Evolutionary conservation across 1,140 invertebrate genomes (phyloP).

Genomic region (Helicoverpa armigera): DNA sequence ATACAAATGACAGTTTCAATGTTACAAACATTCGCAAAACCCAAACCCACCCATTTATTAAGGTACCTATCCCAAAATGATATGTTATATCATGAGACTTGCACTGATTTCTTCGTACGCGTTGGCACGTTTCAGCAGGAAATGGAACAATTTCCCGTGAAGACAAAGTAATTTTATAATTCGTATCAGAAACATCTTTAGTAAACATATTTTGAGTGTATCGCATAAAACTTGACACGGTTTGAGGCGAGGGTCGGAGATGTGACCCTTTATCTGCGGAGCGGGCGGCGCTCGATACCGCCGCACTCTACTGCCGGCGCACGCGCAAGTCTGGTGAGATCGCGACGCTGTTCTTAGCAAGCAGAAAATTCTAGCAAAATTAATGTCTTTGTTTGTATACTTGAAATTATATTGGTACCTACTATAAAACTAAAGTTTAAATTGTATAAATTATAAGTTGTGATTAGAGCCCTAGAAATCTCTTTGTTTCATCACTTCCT

Average conservation of each 20-base stretch:
- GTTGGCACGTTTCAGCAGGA: background rate
- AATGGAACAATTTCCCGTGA: background rate
- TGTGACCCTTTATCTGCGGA: conserved; percentile 43
- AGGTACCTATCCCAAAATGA: no score
- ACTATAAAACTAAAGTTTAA: no score
- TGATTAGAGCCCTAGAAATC: background rate
- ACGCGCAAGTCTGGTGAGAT: conserved; percentile 22
- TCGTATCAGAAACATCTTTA: background rate
- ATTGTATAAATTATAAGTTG: no score
- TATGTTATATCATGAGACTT: no score
- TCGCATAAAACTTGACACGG: conserved; percentile 15
- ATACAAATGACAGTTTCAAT: no score
- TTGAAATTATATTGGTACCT: no score
- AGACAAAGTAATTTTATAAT: conserved; percentile 6
- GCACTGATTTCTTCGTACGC: no score
- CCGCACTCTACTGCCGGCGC: conserved; percentile 24
- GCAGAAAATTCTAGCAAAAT: conserved; percentile 11
- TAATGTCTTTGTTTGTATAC: no score
- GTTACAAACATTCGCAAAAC: no score
- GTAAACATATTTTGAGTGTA: background rate
- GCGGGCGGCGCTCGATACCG: conserved; percentile 1
- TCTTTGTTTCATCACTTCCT: background rate
- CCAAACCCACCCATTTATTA: no score
- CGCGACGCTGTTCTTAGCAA: background rate
- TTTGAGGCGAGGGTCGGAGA: conserved; percentile 21